These are phyloP conservation scores for Heterodera schachtii DNA, from an alignment of 1,140 invertebrate species.

Conservation along the genomic window DNA sequence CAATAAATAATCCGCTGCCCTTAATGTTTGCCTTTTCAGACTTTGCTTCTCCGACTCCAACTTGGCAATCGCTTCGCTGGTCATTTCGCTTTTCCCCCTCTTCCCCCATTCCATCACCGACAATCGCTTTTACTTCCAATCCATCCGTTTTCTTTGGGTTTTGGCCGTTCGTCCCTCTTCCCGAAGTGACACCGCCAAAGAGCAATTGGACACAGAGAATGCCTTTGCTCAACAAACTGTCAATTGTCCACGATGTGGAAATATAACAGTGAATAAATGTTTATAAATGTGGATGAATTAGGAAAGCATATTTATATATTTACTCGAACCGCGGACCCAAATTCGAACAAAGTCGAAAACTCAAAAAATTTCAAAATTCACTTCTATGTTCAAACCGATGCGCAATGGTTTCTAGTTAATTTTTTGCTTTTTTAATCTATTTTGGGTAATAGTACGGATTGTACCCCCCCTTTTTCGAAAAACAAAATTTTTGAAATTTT, in stretches of 20 bases:
- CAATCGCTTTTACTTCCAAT: constrained; percentile 50
- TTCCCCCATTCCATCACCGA: constrained; percentile 46
- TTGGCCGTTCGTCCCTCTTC: constrained; percentile 22
- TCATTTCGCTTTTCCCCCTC: constrained; percentile 50
- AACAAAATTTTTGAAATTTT: too few relatives aligned
- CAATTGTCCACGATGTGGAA: constrained; percentile 23
- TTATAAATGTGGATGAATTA: background rate
- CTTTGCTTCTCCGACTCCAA: constrained; percentile 36
- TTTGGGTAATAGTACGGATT: too few relatives aligned
- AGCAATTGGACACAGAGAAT: constrained; percentile 1
- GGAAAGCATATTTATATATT: too few relatives aligned
- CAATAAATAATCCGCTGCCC: too few relatives aligned
- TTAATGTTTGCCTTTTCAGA: constrained; percentile 22
- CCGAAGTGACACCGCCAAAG: constrained; percentile 20
- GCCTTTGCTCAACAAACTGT: background rate
- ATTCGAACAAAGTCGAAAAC: too few relatives aligned
- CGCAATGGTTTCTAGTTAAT: too few relatives aligned
- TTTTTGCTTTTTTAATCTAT: too few relatives aligned
- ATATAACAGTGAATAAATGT: constrained; percentile 1
- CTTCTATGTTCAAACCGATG: too few relatives aligned
- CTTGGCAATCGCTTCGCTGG: constrained; percentile 42
- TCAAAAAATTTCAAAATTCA: too few relatives aligned
- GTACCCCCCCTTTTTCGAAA: too few relatives aligned
- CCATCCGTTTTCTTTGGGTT: constrained; percentile 49
- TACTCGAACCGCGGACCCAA: too few relatives aligned